Evolutionary conservation across 1,140 invertebrate genomes (phyloP), one percentile per base, ranked within the genome.

Genomic region (Phymastichus coffea): DNA sequence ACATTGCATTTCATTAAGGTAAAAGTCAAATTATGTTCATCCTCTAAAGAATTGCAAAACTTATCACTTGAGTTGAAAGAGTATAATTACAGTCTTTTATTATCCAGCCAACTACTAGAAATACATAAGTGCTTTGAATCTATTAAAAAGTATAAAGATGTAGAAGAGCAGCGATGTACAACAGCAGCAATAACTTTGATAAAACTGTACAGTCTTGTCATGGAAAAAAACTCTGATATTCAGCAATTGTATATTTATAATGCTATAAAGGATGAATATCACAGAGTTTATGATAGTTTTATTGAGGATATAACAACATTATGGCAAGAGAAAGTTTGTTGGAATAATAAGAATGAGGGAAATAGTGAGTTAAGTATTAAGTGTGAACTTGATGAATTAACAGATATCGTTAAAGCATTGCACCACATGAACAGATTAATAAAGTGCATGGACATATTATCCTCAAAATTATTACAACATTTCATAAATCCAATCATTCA

Each of bases 401-500:
- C 75, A 56, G 78, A 83, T 68, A 60, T 85, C 3, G 64, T 85
- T 20, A 74, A 79, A 64, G 80, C 81, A 8, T 68, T 86, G 28
- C 66, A 81, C 47, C 70, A 69, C 49, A 70, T 82, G 3, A 78
- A 81, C 22, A 77, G 79, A 57, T 64, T 85, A 1, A 58, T 73
- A 4, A 77, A 74, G 38, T 80, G 80, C 66, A 63, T 85, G 2
- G 66, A 75, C 28, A 69, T 78, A 54, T 83, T 88, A 66, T 72
- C 80, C 3, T 73, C 66, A 33, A 83, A 80, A 60, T 63, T 88
- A 10, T 71, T 84, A 33, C 73, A 81, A 25, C 64, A 81, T 60
- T 71, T 87, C 17, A 77, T 87, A 10, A 70, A 73, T 57, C 81
- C 83, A 0, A 80, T 87, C 3, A 80, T 88, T 48, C 74, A 81